These are phyloP conservation scores for Arctia plantaginis DNA, from an alignment of 2,888 invertebrate genomes.

Conservation along the genomic window DNA sequence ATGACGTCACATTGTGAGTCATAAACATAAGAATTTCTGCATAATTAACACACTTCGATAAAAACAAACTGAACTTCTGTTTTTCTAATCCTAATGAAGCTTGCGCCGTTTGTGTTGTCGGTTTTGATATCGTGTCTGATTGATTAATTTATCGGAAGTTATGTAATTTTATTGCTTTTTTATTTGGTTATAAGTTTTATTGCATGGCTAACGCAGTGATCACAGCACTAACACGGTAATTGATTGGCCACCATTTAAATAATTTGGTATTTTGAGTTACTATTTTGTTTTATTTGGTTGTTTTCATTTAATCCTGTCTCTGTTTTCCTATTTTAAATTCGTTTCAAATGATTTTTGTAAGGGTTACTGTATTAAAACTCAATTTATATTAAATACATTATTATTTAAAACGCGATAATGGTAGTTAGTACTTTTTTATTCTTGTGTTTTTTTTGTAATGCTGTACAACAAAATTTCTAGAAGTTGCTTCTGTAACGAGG, in stretches of 20 bases:
- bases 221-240: neutral
- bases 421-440: neutral
- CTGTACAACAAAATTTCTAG: neutral
- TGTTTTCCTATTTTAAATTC: neutral
- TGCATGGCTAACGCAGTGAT: conserved; percentile 6
- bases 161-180: conserved; percentile 21
- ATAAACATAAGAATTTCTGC: conserved; percentile 52
- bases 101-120: conserved; percentile 21
- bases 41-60: conserved; percentile 54
- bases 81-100: conserved; percentile 28
- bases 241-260: neutral
- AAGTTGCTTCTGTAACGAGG: no score
- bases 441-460: neutral
- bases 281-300: neutral
- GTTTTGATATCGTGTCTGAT: conserved; percentile 10
- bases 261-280: neutral
- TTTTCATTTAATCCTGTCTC: neutral
- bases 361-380: no score
- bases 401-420: no score
- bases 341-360: no score
- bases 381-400: no score
- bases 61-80: conserved; percentile 30
- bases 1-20: conserved; percentile 58
- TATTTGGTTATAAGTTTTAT: conserved; percentile 13
- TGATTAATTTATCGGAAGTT: conserved; percentile 18